Base-by-base conservation (phyloP, 2,797 vertebrate genomes). In the Poeciliopsis gracilis region DNA sequence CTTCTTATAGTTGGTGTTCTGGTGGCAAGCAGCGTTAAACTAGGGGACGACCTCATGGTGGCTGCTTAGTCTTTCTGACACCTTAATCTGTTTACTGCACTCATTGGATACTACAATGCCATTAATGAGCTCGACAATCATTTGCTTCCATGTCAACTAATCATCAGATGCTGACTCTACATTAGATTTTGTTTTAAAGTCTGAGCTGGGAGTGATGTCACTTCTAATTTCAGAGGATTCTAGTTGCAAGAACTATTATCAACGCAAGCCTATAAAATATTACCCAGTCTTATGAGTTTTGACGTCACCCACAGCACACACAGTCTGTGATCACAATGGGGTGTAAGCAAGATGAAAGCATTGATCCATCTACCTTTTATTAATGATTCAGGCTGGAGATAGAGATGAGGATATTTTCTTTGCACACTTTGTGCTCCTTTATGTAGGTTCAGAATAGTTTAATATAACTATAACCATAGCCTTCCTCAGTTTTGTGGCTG, bases 1-100 rank as follows among this genome's bases (percentile, higher is more conserved):
- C 61, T 67, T 36, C 46, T 49, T 49, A 18, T 72, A 23, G 33
- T 49, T 30, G 43, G 8, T 30, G 28, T 20, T 30, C 71, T 51
- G 71, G 28, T 72, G 63, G 36, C 18, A 23, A 41, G 36, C 23
- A 72, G 47, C 5, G 33, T 72, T 72, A 51, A 72, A 51, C 28
- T 47, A 51, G 46, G 33, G 71, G 71, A 28, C 38, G 33, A 66
- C 61, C 61, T 66, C 61, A 66, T 66, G 61, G 61, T 66, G 61
- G 18, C 33, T 66, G 18, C 33, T 8, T 38, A 38, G 59, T 2
- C 59, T 61, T 33, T 61, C 59, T 33, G 18, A 61, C 59, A 33
- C 30, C 28, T 18, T n/a, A 18, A 9, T 38, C 33, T 66, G 18
- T 38, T 36, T 66, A 23, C 33, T 66, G 33, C 7, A 11, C 16